A percentile compares a stretch with the other conserved stretches of the same genome.
These are phyloP conservation scores for Dicrostonyx torquatus DNA, from an alignment of 2,797 vertebrate species.

Conservation along the genomic window DNA sequence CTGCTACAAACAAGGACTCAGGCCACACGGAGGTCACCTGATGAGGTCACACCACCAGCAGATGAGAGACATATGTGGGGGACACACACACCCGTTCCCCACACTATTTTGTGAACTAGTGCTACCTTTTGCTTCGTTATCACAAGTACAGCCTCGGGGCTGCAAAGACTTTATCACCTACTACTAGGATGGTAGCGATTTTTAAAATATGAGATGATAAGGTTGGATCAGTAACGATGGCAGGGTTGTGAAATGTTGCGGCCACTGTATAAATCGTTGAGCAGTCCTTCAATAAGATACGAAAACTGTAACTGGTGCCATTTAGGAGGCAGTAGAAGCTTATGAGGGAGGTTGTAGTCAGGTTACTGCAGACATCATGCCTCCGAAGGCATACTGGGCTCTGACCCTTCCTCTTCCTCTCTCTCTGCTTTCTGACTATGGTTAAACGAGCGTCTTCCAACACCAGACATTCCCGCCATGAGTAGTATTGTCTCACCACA, in stretches of 20 bases:
- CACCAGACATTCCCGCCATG: background rate
- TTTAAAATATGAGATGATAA: background rate
- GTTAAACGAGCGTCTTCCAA: background rate
- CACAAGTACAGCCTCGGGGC: background rate
- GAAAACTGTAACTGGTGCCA: background rate
- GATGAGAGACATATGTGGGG: background rate
- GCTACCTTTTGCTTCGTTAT: background rate
- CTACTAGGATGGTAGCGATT: background rate
- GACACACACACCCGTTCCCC: background rate
- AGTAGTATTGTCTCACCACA: background rate
- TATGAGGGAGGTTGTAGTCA: background rate
- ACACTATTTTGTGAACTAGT: background rate
- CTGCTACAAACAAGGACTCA: background rate
- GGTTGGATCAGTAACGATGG: background rate
- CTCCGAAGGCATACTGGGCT: background rate
- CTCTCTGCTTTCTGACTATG: background rate
- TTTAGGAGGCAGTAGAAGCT: background rate
- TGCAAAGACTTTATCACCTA: background rate
- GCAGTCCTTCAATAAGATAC: background rate
- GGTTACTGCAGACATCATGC: background rate
- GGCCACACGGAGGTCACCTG: background rate
- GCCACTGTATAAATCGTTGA: background rate
- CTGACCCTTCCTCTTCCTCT: background rate
- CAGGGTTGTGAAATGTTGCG: background rate
- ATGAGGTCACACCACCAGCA: background rate